Evolutionary conservation across 2,888 invertebrate genomes (phyloP).

Genomic region (Deroplatys truncata): DNA sequence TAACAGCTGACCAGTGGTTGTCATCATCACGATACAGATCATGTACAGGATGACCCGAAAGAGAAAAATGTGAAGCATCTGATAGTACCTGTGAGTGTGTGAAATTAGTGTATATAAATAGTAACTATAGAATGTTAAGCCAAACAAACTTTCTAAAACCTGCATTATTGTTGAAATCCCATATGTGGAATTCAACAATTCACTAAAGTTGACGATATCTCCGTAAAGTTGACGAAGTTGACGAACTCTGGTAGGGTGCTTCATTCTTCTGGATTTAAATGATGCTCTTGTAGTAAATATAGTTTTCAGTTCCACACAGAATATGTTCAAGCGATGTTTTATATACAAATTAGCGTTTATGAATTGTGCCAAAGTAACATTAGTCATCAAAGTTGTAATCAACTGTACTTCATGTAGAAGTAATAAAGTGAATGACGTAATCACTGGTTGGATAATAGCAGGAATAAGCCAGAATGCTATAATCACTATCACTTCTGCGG

Average conservation of each 20-base stretch:
- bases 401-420: neutral
- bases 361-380: neutral
- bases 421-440: neutral
- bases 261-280: neutral
- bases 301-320: neutral
- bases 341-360: neutral
- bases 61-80: neutral
- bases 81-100: accelerated
- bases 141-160: neutral
- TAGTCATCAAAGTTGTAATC: neutral
- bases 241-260: neutral
- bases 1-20: too few relatives aligned
- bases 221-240: neutral
- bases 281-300: neutral
- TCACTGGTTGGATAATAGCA: neutral
- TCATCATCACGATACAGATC: too few relatives aligned
- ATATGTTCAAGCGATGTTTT: neutral
- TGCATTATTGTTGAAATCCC: neutral
- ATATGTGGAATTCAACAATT: neutral
- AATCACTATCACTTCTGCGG: too few relatives aligned
- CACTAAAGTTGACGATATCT: neutral
- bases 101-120: neutral
- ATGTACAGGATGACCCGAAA: neutral
- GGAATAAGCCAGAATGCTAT: neutral
- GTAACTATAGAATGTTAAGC: neutral